Conservation (phyloP, 23 tunicate genomes). For the Trididemnum clinides region DNA sequence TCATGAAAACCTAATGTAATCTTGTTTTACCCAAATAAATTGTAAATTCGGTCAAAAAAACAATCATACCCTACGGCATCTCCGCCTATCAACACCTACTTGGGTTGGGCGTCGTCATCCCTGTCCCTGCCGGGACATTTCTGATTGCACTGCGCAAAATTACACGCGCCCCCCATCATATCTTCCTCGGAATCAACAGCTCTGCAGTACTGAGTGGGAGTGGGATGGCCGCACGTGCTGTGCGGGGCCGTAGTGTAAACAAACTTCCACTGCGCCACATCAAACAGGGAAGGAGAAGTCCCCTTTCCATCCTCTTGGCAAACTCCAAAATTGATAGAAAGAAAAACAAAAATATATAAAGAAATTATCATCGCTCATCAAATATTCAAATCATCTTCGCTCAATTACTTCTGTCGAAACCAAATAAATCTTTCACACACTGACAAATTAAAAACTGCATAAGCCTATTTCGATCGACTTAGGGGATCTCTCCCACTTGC, state of each 20-base stretch:
- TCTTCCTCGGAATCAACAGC: conserved; percentile 60
- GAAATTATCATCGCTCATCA: no score
- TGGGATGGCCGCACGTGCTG: conserved; percentile 58
- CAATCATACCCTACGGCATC: no score
- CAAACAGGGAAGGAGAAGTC: background rate
- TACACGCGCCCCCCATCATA: conserved; percentile 55
- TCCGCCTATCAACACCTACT: background rate
- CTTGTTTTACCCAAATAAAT: no score
- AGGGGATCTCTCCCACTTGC: no score
- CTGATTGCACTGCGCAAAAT: conserved; percentile 36
- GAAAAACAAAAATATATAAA: background rate
- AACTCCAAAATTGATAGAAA: no score
- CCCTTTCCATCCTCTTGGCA: conserved; percentile 3
- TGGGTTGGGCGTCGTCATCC: background rate
- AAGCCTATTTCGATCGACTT: no score
- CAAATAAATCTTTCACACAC: no score
- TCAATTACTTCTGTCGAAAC: no score
- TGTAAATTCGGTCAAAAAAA: no score
- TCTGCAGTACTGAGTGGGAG: conserved; percentile 48
- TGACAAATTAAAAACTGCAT: no score
- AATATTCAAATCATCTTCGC: no score
- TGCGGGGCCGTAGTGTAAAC: conserved; percentile 39
- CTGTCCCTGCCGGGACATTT: conserved; percentile 71
- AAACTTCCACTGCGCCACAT: conserved; percentile 56
- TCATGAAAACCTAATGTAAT: no score